These are phyloP conservation scores for Corythaixoides concolor DNA, from an alignment of 2,113 vertebrate species.

Conservation along the genomic window DNA sequence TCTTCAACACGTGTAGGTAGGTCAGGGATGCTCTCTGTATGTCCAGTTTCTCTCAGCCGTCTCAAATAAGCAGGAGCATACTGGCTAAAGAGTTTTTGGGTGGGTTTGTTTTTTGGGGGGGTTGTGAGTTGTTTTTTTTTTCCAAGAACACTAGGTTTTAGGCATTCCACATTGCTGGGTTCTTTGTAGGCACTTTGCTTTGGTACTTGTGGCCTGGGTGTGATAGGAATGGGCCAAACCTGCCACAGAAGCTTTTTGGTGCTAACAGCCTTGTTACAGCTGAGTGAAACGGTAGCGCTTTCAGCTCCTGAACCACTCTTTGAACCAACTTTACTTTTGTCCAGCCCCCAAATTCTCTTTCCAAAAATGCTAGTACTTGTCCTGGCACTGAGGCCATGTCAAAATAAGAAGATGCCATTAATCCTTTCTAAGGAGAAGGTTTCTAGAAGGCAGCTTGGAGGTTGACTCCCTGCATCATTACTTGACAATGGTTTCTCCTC, in stretches of 20 bases:
- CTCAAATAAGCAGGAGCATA: background rate
- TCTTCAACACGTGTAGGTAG: background rate
- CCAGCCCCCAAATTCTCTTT: background rate
- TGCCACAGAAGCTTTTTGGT: background rate
- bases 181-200: background rate
- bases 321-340: background rate
- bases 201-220: background rate
- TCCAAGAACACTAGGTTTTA: background rate
- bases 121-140: background rate
- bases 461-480: background rate
- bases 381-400: background rate
- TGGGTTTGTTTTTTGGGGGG: fast-evolving
- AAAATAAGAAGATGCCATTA: background rate
- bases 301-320: background rate
- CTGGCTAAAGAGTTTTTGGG: background rate
- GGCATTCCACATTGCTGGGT: background rate
- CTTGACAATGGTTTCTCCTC: background rate
- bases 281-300: background rate
- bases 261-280: background rate
- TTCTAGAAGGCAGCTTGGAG: background rate
- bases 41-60: background rate
- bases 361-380: background rate
- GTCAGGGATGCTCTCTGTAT: fast-evolving
- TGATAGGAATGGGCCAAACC: background rate
- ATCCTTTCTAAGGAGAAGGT: background rate